Evolutionary conservation across 2,113 vertebrate genomes (phyloP).

Genomic region (Oenanthe oenanthe): DNA sequence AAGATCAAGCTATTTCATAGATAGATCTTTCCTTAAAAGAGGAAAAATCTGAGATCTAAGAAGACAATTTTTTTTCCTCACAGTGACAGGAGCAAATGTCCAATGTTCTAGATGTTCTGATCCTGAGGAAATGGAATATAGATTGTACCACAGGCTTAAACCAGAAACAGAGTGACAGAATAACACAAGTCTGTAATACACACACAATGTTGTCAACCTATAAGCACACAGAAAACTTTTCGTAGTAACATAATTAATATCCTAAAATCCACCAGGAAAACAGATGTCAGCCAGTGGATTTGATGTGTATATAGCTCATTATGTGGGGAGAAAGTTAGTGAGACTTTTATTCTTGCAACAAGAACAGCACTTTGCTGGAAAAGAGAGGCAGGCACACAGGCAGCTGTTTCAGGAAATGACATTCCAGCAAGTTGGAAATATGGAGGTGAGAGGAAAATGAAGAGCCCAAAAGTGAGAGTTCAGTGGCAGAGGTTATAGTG

Average conservation of each 20-base stretch:
- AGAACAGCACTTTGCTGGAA: neutral
- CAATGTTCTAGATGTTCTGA: neutral
- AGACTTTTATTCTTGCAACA: neutral
- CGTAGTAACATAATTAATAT: neutral
- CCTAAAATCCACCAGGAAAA: neutral
- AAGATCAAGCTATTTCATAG: neutral
- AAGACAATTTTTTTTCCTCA: neutral
- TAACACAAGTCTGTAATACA: neutral
- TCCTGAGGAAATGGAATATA: neutral
- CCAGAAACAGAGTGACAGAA: neutral
- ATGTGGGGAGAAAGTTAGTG: neutral
- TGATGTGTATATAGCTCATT: neutral
- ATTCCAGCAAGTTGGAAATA: neutral
- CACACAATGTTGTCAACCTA: neutral
- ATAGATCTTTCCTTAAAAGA: neutral
- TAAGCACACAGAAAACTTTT: neutral
- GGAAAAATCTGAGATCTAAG: neutral
- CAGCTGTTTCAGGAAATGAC: neutral
- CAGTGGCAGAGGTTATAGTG: neutral
- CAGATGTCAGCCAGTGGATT: neutral
- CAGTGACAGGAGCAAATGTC: neutral
- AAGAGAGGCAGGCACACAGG: neutral
- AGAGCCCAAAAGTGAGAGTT: neutral
- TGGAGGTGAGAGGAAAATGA: neutral
- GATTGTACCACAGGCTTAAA: neutral